Conservation (phyloP, 1,140 invertebrate species). For the Drosophila novamexicana region DNA sequence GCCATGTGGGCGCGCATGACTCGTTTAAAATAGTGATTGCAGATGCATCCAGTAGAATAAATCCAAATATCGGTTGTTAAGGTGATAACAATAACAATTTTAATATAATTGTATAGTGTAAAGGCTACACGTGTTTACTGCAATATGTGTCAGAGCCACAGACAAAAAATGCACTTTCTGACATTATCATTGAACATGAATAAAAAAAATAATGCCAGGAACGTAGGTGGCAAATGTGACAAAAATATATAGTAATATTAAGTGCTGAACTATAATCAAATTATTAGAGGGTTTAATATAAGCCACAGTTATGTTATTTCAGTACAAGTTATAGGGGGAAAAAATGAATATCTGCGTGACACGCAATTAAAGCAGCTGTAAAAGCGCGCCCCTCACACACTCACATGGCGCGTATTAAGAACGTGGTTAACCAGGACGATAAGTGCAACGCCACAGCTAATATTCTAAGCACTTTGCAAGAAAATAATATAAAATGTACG, state of each 20-base stretch:
- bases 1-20: constrained; percentile 16
- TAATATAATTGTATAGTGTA: neutral
- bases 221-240: neutral
- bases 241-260: neutral
- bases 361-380: constrained; percentile 38
- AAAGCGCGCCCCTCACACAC: constrained; percentile 20
- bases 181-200: neutral
- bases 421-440: constrained; percentile 1
- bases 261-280: no score
- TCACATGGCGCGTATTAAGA: constrained; percentile 20
- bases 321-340: neutral
- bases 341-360: constrained; percentile 20
- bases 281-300: no score
- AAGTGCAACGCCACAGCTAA: neutral
- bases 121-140: neutral
- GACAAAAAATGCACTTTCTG: neutral
- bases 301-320: constrained; percentile 9
- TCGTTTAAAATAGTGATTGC: constrained; percentile 13
- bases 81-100: constrained; percentile 3
- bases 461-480: neutral
- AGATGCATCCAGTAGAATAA: neutral
- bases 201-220: neutral
- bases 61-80: constrained; percentile 2
- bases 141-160: neutral
- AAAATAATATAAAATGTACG: neutral